A percentile compares a stretch with the other conserved stretches of the same genome.
Conservation (phyloP, 1,140 invertebrate genomes). For the Rhizoglyphus robini region DNA sequence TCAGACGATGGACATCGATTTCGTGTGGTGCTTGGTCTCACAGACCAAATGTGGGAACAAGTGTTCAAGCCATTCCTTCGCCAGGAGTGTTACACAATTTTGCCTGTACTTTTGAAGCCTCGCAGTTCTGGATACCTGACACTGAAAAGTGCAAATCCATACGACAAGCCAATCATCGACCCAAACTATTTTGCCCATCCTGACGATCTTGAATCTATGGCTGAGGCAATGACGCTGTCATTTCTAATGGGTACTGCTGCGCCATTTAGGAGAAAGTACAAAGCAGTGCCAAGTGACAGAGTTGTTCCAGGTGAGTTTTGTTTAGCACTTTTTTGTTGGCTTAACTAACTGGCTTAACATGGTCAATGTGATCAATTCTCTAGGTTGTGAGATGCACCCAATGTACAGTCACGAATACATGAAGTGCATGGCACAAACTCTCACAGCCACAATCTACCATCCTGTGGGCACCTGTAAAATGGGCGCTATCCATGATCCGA, state of each 20-base stretch:
- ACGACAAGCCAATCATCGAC: slow-evolving; percentile 56
- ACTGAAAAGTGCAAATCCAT: slow-evolving; percentile 42
- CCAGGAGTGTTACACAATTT: slow-evolving; percentile 46
- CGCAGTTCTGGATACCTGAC: slow-evolving; percentile 53
- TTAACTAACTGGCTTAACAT: slow-evolving; percentile 31
- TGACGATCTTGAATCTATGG: slow-evolving; percentile 55
- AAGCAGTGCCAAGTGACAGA: not conserved
- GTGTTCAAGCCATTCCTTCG: not conserved
- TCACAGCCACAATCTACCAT: slow-evolving; percentile 67
- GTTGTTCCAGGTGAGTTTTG: slow-evolving; percentile 36
- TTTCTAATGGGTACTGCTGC: not conserved
- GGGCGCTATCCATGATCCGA: slow-evolving; percentile 55
- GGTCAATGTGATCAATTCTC: too few relatives aligned
- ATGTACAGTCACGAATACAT: slow-evolving; percentile 63
- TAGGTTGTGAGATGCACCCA: slow-evolving; percentile 49
- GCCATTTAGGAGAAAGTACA: not conserved
- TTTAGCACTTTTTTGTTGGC: slow-evolving; percentile 41
- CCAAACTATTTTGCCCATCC: slow-evolving; percentile 73
- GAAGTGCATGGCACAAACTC: slow-evolving; percentile 66
- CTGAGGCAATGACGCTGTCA: slow-evolving; percentile 38
- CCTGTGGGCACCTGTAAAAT: slow-evolving; percentile 50
- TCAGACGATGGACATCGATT: not conserved
- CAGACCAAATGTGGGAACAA: not conserved
- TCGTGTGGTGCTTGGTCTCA: not conserved
- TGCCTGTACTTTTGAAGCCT: slow-evolving; percentile 53